phyloP scores from a whole-genome alignment of 1,140 invertebrate genomes.

The Drosophila equinoxialis region DNA sequence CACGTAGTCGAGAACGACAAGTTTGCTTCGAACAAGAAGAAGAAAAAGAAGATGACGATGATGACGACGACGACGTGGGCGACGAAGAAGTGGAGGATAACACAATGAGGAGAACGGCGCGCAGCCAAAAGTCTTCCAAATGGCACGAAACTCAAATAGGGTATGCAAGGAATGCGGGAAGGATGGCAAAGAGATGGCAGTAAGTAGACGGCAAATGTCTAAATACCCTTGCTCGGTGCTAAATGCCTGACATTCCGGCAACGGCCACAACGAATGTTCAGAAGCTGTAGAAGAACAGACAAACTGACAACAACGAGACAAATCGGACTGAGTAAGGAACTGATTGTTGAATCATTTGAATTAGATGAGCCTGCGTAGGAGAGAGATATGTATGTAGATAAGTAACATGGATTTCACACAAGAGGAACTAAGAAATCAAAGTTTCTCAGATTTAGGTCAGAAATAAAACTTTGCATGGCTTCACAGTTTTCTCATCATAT shows the following conservation, averaged over 20 bases:
- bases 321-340: conserved; percentile 1
- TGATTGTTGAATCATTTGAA: not conserved
- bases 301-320: conserved; percentile 22
- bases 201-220: conserved; percentile 77
- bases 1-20: conserved; percentile 67
- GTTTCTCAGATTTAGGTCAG: not conserved
- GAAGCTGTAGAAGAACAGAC: not conserved
- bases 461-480: not conserved
- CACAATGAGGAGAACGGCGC: not conserved
- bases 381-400: no score
- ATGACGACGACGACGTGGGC: not conserved
- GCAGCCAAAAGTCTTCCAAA: conserved; percentile 6
- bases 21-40: conserved; percentile 58
- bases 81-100: conserved; percentile 5
- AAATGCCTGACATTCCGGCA: conserved; percentile 70
- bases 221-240: conserved; percentile 77
- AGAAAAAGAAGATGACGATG: conserved; percentile 30
- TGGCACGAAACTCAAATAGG: conserved; percentile 1
- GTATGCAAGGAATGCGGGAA: not conserved
- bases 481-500: no score
- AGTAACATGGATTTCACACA: not conserved
- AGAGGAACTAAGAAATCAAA: no score
- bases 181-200: conserved; percentile 13
- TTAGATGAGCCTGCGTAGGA: no score
- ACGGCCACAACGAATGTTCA: conserved; percentile 56